Evolutionary conservation across 2,888 invertebrate genomes (phyloP).

Genomic region (Sarcophaga variegata): DNA sequence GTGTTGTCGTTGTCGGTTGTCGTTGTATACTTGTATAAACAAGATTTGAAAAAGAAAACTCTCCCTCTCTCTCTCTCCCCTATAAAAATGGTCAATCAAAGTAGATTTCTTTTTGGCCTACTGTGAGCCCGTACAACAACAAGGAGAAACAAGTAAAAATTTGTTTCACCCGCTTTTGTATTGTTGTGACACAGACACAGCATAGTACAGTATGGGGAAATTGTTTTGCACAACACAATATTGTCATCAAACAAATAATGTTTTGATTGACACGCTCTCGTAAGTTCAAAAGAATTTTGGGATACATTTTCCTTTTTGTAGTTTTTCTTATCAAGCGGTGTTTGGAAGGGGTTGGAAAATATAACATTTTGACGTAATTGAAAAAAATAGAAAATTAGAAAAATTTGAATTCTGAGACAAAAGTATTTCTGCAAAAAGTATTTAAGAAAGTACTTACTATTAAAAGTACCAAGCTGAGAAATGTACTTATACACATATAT

Average conservation of each 20-base stretch:
- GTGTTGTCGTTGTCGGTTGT: not conserved
- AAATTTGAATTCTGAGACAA: too few relatives aligned
- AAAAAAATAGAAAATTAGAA: too few relatives aligned
- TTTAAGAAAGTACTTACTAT: too few relatives aligned
- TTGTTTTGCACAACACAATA: constrained; percentile 29
- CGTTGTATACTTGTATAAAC: not conserved
- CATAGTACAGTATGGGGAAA: constrained; percentile 51
- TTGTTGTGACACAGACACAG: constrained; percentile 41
- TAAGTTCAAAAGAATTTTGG: constrained; percentile 32
- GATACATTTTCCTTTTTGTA: not conserved
- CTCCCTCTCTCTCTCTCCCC: not conserved
- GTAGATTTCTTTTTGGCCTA: constrained; percentile 36
- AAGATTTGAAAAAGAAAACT: not conserved
- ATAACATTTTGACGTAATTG: too few relatives aligned
- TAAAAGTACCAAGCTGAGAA: too few relatives aligned
- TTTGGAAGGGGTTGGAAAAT: not conserved
- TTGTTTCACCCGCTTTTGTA: constrained; percentile 38
- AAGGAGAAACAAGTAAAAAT: constrained; percentile 20
- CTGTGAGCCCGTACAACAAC: not conserved
- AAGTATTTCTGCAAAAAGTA: too few relatives aligned
- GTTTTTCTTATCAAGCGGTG: not conserved
- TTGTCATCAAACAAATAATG: constrained; percentile 56
- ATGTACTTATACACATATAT: too few relatives aligned
- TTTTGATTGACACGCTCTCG: constrained; percentile 51
- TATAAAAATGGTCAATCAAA: constrained; percentile 64